Evolutionary conservation across 2,888 invertebrate genomes (phyloP), one percentile per base, ranked within the genome.

Genomic region (Drosophila austrosaltans): DNA sequence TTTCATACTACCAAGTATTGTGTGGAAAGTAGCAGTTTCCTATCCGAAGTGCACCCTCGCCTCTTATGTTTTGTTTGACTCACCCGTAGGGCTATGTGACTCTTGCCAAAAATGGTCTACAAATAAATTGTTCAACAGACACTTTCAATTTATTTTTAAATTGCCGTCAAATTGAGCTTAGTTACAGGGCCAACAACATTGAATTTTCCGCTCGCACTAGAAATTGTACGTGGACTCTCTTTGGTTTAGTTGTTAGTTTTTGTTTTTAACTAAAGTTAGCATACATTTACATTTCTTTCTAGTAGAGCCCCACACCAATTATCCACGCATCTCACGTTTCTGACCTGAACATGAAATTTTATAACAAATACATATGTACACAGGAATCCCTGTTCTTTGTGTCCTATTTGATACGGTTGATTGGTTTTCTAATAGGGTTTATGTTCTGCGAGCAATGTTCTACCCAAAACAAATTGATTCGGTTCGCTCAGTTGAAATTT

Each of bases 401-500:
- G 63, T 67, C 78, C 66, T 71, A 81, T 90, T 90, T 78, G 90
- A 74, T 72, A 83, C 81, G 91, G 81, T 87, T 82, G 82, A 69
- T 78, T 77, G 79, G 65, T 74, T 78, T 78, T 78, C 79, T 74
- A 77, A 81, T 86, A 73, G 75, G 83, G 76, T 72, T 77, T 63
- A 63, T 75, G 63, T 59, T 70, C 56, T 76, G 61, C 60, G 66
- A 61, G 65, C 64, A 63, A 70, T 65, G 69, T 58, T 64, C 62
- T 62, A 40, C 56, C 53, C 58, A 25, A 68, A 57, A 48, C 67
- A 82, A 89, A 91, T 89, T 79, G 77, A 90, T 91, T 91, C 84
- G 90, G 73, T 90, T 68, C 86, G 81, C 79, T 85, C 81, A 81
- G 86, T 64, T 89, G 87, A 73, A 67, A 83, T 85, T 89, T 86